phyloP scores from a whole-genome alignment of 2,113 vertebrate species.

The Limanda limanda region DNA sequence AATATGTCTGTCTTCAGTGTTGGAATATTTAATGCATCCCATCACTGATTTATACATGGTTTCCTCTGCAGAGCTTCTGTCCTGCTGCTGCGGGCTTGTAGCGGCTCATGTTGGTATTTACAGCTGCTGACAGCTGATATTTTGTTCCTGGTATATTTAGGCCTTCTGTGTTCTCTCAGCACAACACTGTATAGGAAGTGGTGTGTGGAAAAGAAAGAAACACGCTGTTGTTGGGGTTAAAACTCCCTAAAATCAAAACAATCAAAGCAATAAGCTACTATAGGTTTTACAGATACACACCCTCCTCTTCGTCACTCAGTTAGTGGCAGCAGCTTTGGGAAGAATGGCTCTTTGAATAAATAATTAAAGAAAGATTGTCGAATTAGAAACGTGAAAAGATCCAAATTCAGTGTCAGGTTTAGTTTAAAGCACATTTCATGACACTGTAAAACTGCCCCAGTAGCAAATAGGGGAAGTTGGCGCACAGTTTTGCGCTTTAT shows the following conservation, averaged over 20 bases:
- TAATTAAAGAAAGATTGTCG: background rate
- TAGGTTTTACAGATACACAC: background rate
- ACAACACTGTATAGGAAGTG: background rate
- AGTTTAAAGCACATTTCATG: background rate
- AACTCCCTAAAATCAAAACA: too few relatives aligned
- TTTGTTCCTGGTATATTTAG: background rate
- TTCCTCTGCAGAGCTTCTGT: background rate
- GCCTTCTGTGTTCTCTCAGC: background rate
- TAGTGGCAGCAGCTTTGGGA: background rate
- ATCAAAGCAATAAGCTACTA: too few relatives aligned
- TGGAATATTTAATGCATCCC: background rate
- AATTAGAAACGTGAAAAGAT: background rate
- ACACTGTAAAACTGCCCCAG: background rate
- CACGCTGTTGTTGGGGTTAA: slow-evolving; percentile 1
- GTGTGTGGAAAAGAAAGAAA: background rate
- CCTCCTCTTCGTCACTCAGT: too few relatives aligned
- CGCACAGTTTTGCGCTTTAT: background rate
- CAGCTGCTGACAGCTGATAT: background rate
- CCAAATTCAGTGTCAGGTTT: background rate
- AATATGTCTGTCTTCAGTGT: background rate
- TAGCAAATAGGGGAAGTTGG: background rate
- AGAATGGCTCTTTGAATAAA: background rate
- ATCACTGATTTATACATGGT: background rate
- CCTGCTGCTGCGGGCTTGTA: background rate
- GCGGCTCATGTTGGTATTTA: background rate